Evolutionary conservation across 2,888 invertebrate species (phyloP).

Genomic region (Drosophila niveifrons): DNA sequence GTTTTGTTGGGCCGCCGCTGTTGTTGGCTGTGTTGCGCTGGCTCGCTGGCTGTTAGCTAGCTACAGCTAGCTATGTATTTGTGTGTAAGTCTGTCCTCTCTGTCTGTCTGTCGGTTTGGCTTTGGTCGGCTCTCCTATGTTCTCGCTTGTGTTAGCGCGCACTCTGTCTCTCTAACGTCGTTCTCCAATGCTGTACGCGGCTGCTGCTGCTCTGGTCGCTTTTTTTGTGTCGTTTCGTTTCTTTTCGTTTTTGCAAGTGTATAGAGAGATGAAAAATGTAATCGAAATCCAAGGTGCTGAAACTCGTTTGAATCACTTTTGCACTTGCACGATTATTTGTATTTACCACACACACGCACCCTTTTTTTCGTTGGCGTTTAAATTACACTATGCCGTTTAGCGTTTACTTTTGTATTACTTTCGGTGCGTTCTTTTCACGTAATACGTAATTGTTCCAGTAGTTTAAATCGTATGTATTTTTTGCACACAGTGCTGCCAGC

Average conservation of each 20-base stretch:
- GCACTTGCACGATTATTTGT: constrained; percentile 43
- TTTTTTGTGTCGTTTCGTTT: constrained; percentile 15
- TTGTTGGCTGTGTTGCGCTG: constrained; percentile 71
- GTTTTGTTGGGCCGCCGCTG: constrained; percentile 59
- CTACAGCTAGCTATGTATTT: constrained; percentile 30
- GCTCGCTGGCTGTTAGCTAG: constrained; percentile 31
- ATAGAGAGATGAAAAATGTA: constrained; percentile 70
- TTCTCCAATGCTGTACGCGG: constrained; percentile 55
- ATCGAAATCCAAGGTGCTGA: constrained; percentile 71
- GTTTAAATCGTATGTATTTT: constrained; percentile 80
- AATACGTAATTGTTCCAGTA: constrained; percentile 79
- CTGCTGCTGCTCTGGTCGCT: constrained; percentile 50
- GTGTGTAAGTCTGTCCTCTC: constrained; percentile 16
- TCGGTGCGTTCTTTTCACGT: constrained; percentile 77
- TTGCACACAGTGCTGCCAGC: constrained; percentile 77
- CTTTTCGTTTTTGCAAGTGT: constrained; percentile 70
- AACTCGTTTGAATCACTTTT: constrained; percentile 72
- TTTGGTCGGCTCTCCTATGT: constrained; percentile 59
- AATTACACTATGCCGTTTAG: constrained; percentile 41
- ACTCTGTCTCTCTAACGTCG: constrained; percentile 58
- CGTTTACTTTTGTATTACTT: constrained; percentile 58
- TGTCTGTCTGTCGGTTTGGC: constrained; percentile 52
- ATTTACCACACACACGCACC: constrained; percentile 63
- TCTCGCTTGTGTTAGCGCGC: constrained; percentile 62
- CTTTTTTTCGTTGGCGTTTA: constrained; percentile 33